Evolutionary conservation across 2,113 vertebrate species (phyloP), one percentile per base, ranked within the genome.

Genomic region (Dipodomys stephensi): DNA sequence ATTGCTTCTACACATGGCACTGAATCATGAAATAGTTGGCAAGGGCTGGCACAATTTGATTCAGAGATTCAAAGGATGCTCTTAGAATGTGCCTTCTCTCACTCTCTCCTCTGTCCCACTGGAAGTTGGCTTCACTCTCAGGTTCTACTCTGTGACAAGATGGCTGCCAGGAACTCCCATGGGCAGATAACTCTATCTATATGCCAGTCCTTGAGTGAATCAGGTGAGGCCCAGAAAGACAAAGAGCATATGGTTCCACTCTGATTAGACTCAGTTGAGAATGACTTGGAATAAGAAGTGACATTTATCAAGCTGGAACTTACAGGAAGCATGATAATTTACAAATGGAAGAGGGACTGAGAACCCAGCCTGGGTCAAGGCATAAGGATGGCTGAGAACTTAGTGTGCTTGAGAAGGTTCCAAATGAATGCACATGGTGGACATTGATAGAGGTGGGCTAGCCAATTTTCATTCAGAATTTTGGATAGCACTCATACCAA

Each of bases 261-360:
- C 64, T 44, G 32, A 44, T 46, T 77, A 72, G 25, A 90, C 19
- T 83, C 16, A 78, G 1, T 68, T 85, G 15, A 12, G 60, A 91
- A 65, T 73, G 7, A 74, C 46, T 88, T 86, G 44, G 86, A 88
- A 84, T 68, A 84, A 84, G 74, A 71, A 88, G 57, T 30, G 68
- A 85, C 64, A 82, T 93, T 85, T 77, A 44, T 39, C 39, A 39
- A 88, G 23, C 32, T 88, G 32, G 44, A 91, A 85, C 49, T 76
- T 74, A 76, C 44, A 87, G 20, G 46, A 78, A 90, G 27, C 57
- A 30, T 83, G 49, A 90, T 15, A 27, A 64, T 30, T 44, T 83
- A 57, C 62, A 65, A 92, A 28, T 80, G 35, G 12, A 62, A 30
- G 64, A 30, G 46, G 71, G 20, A 6, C 20, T 53, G 57, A 57